Base-by-base conservation (phyloP, 2,888 invertebrate genomes). In the Campaea margaritaria region DNA sequence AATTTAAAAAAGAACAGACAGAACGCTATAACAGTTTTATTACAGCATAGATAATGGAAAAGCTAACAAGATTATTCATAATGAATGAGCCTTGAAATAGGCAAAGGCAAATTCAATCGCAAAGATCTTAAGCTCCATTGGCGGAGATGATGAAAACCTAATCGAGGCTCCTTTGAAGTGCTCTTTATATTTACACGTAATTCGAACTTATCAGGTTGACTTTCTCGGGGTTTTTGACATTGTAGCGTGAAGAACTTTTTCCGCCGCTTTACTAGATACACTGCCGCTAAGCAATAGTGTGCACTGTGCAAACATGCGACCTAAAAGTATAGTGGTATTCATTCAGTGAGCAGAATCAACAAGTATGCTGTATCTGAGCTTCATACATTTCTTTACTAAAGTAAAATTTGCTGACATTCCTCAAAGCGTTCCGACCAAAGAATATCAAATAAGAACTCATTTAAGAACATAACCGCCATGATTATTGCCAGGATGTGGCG, bases 111-210 rank as follows among this genome's bases (percentile, higher is more conserved):
- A 47, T 53, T 53, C 42, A 52, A 48, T 58, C 8, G 21, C 47
- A 12, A 39, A 52, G 43, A 58, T 53, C 53, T 48, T 38, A 31
- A 46, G 58, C 46, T 45, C 34, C 48, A 39, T 34, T 44, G 43
- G 38, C 2, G 47, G 47, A 43, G 43, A 58, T 59, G 48, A 45
- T 53, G 53, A 41, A 53, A 49, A 59, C 48, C 44, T 38, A 39
- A 53, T 58, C 47, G 31, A 31, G 43, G 44, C 14, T 43, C 53
- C 49, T 59, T 59, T 53, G 49, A 59, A n/a, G 48, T 43, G 49
- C 21, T 53, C 49, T 44, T 13, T 48, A 48, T 51, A 36, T 38
- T 44, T 44, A 39, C 44, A 14, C 21, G 39, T 48, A 49, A 44
- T 53, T 48, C 7, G 16, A 47, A 58, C 44, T 48, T 44, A 42